Percentiles rank a stretch among this genome's conserved stretches.
phyloP scores from a whole-genome alignment of 2,113 vertebrate species.

The Pygathrix nemaeus region DNA sequence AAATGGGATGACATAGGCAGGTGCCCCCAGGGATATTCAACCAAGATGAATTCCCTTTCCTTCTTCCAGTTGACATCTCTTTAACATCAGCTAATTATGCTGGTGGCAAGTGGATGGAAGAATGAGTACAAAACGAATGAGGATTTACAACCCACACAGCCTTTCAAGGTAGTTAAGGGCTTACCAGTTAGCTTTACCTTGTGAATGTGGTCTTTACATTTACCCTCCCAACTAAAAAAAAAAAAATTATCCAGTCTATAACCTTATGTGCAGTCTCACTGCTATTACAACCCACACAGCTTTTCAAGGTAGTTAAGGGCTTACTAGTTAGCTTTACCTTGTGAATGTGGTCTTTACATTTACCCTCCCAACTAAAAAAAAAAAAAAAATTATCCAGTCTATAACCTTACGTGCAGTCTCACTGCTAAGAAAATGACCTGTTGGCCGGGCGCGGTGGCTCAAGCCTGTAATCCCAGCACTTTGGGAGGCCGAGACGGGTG shows the following conservation, averaged over 20 bases:
- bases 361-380: not conserved
- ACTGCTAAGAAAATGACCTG: not conserved
- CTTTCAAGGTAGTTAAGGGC: not conserved
- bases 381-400: not conserved
- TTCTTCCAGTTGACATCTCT: not conserved
- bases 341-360: not conserved
- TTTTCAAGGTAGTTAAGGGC: not conserved
- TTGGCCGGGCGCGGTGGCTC: no score
- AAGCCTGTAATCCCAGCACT: no score
- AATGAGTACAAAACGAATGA: not conserved
- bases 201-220: not conserved
- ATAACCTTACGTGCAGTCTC: not conserved
- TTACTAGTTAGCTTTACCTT: not conserved
- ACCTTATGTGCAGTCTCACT: not conserved
- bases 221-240: not conserved
- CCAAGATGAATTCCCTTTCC: not conserved
- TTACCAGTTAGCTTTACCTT: not conserved
- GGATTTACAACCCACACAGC: not conserved
- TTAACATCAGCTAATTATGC: not conserved
- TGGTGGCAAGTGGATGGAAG: not conserved
- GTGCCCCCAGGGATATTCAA: not conserved
- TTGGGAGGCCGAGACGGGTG: no score
- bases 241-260: not conserved
- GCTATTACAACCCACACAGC: not conserved
- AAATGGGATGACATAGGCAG: not conserved